Conservation (phyloP, 2,888 invertebrate genomes). For the Apodemia mormo region DNA sequence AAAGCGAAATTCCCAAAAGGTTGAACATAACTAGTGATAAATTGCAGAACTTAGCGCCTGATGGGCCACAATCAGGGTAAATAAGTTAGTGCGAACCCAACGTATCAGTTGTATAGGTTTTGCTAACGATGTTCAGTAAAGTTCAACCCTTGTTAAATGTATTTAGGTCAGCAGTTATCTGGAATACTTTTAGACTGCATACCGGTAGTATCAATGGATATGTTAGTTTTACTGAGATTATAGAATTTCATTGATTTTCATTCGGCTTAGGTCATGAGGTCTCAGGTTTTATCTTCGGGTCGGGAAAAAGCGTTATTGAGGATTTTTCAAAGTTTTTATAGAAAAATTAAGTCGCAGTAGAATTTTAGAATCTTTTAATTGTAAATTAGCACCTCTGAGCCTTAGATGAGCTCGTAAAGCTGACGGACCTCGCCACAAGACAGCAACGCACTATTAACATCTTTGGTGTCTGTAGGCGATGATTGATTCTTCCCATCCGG, state of each 20-base stretch:
- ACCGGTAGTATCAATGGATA: neutral
- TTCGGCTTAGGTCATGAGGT: no score
- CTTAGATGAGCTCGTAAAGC: no score
- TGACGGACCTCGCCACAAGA: no score
- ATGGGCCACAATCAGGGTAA: slow-evolving; percentile 14
- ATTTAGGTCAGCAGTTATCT: slow-evolving; percentile 27
- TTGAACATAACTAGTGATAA: slow-evolving; percentile 7
- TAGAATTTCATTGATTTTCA: neutral
- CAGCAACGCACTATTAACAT: no score
- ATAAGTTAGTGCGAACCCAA: slow-evolving; percentile 27
- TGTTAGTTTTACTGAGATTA: neutral
- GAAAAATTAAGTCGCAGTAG: no score
- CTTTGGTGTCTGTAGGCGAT: no score
- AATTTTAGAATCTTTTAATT: no score
- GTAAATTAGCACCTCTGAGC: no score
- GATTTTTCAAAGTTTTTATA: no score
- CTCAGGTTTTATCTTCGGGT: no score
- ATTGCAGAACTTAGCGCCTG: slow-evolving; percentile 9
- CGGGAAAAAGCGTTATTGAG: no score
- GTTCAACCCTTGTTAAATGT: slow-evolving; percentile 25
- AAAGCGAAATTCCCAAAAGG: neutral
- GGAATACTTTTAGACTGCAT: neutral
- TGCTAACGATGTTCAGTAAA: slow-evolving; percentile 28
- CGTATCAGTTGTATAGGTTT: slow-evolving; percentile 30
- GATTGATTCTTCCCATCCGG: no score